phyloP scores from a whole-genome alignment of 2,888 invertebrate genomes.

The Clostera curtula region DNA sequence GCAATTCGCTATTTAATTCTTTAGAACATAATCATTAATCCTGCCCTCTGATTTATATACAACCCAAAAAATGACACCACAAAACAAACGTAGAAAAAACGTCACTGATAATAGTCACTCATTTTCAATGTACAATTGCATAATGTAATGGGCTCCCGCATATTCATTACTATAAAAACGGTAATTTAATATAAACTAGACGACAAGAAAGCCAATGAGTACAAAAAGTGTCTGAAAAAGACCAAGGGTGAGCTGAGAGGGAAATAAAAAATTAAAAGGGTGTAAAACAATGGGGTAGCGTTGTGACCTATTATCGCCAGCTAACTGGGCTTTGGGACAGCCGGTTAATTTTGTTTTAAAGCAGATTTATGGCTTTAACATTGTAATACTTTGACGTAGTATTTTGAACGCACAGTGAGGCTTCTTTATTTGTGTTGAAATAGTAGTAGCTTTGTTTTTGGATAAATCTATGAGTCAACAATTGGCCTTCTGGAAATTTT shows the following conservation, averaged over 20 bases:
- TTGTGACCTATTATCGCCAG: constrained; percentile 44
- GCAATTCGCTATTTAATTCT: too few species aligned
- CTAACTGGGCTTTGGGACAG: constrained; percentile 60
- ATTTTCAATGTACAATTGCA: constrained; percentile 53
- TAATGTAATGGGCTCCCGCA: constrained; percentile 56
- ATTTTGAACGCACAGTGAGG: too few species aligned
- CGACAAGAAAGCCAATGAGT: constrained; percentile 64
- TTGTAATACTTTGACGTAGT: constrained; percentile 18
- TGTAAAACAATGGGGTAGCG: constrained; percentile 58
- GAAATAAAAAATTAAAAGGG: constrained; percentile 44
- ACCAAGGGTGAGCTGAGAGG: constrained; percentile 34
- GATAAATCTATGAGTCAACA: too few species aligned
- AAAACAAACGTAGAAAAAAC: constrained; percentile 31
- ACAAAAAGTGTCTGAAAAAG: constrained; percentile 56
- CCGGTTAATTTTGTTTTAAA: constrained; percentile 61
- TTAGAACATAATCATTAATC: too few species aligned
- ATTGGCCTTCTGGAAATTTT: too few species aligned
- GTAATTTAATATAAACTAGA: constrained; percentile 74
- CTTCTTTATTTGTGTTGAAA: too few species aligned
- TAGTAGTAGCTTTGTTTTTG: too few species aligned
- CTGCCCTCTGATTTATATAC: constrained; percentile 1
- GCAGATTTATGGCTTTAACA: constrained; percentile 47
- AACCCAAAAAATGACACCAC: constrained; percentile 20
- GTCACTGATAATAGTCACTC: constrained; percentile 51
- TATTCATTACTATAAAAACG: constrained; percentile 69